A percentile compares a stretch with the other conserved stretches of the same genome.
These are phyloP conservation scores for Bombus waltoni DNA, from an alignment of 1,140 invertebrate genomes.

Conservation along the genomic window DNA sequence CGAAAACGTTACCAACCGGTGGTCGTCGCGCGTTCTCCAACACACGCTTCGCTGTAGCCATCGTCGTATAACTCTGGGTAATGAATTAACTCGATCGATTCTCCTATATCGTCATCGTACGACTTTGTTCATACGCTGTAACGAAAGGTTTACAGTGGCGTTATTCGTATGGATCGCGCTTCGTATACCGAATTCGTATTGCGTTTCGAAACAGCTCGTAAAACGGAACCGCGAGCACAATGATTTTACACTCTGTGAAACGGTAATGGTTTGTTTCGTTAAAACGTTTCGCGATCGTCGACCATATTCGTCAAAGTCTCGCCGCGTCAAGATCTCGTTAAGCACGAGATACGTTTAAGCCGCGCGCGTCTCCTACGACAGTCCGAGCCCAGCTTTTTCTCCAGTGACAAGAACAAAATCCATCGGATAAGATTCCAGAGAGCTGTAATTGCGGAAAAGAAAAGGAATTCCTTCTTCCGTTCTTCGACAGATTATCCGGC, in stretches of 20 bases:
- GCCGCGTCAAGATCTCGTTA: neutral
- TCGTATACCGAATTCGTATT: too few species aligned
- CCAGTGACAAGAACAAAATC: neutral
- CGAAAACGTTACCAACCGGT: neutral
- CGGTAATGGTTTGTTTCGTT: neutral
- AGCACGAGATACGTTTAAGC: neutral
- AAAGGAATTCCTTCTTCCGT: neutral
- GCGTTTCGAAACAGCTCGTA: neutral
- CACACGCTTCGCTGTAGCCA: neutral
- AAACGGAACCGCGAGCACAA: neutral
- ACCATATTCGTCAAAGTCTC: too few species aligned
- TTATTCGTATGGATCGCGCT: neutral
- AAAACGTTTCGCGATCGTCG: neutral
- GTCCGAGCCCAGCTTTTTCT: neutral
- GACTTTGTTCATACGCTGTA: neutral
- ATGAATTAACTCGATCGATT: constrained; percentile 34
- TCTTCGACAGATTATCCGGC: neutral
- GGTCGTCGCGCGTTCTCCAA: neutral
- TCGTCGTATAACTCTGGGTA: neutral
- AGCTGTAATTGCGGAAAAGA: neutral
- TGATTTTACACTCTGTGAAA: neutral
- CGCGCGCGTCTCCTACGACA: neutral
- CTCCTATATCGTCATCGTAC: neutral
- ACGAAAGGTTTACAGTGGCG: neutral
- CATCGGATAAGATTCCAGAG: neutral